Evolutionary conservation across 2,113 vertebrate genomes (phyloP), one percentile per base, ranked within the genome.

Genomic region (Raja brachyura): DNA sequence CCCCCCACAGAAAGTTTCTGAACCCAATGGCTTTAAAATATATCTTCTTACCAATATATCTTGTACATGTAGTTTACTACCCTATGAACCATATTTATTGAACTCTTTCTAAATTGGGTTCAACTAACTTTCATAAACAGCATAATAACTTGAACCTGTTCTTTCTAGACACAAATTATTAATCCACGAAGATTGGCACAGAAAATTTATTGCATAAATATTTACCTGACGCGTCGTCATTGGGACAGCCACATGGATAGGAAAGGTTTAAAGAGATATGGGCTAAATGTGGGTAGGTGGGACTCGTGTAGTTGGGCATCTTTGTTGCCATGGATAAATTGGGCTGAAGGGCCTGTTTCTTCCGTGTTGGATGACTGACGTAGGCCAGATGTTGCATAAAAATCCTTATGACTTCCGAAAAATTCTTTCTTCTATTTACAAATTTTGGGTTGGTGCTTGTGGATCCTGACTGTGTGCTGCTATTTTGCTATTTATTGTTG

Each of bases 401-500:
- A 90, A 90, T 39, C 16, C 20, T 68, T 33, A 25, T 63, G 2
- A 39, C 33, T 28, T 73, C 48, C 28, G 20, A 74, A 74, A 28
- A 13, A 20, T 25, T 73, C 0, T 68, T 68, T 68, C 11, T 3
- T 9, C 66, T 68, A 16, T 16, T 68, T 16, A 14, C 66, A 10
- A 68, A 68, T 68, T 68, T 68, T 39, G 5, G 68, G 8, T 11
- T 74, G 48, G 33, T 48, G 9, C 73, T 74, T 68, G n/a, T 92
- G 33, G 66, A 54, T 74, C 68, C 90, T 54, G 33, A 73, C 66
- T 92, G 90, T 73, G 90, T 92, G 31, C 63, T 90, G 88, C 88
- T 14, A 90, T 90, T 70, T 70, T 39, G 31, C 68, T 90, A 31
- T 70, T 70, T 39, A 16, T 70, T 90, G n/a, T 68, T 20, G 2